Evolutionary conservation across 2,113 vertebrate species (phyloP), one percentile per base, ranked within the genome.

Genomic region (Gasterosteus aculeatus): DNA sequence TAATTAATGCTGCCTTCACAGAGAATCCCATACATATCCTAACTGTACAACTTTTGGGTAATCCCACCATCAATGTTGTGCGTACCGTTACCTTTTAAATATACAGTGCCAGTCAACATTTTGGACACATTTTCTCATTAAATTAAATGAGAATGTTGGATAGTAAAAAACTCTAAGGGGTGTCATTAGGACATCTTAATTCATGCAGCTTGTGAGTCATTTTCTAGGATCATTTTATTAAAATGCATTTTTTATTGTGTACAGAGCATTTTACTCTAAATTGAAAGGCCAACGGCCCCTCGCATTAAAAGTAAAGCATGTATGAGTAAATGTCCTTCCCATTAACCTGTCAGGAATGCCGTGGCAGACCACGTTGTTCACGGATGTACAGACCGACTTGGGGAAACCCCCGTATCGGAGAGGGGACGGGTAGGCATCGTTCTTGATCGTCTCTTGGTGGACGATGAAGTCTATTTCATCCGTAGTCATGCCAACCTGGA

Each of bases 291-390:
- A 35, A 26, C 16, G 31, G 10, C 10, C 19, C 19, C 10, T 15
- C 19, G 6, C 38, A 22, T 62, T 15, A 22, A 44, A 12, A 11
- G 4, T 5, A 10, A n/a, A 19, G 18, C 3, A n/a, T 22, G 54
- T 31, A 10, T 56, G 22, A 62, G 10, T 47, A 7, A 18, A 16
- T 79, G 10, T 49, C 8, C 47, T 10, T 58, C 19, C 4, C 75
- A 81, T 92, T 91, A 96, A 99, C 98, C 98, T 98, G 96, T 99
- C 98, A 93, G 98, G 98, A 93, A 99, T 97, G 88, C 98, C 98
- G 89, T 99, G 98, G 94, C 98, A 98, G 62, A 97, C 93, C 90
- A 99, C 97, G 68, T 99, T 99, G 95, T 99, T 99, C 85, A 99
- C 97, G 77, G 98, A 99, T 41, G 98, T 99, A 85, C 98, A 99